Evolutionary conservation across 2,888 invertebrate species (phyloP).

Genomic region (Tachina grossa): DNA sequence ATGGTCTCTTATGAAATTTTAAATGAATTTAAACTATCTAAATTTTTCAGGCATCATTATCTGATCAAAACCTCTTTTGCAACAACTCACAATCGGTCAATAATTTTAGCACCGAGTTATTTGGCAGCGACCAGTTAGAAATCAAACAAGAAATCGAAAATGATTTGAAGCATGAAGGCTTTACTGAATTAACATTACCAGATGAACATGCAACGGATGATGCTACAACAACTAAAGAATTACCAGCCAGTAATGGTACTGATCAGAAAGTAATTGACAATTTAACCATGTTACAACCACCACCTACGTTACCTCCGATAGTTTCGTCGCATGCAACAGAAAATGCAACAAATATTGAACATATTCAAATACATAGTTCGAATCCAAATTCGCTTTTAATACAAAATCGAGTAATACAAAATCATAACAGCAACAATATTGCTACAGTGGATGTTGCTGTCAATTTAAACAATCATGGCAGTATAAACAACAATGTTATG

Average conservation of each 20-base stretch:
- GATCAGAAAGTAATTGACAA: constrained; percentile 31
- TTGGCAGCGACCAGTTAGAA: constrained; percentile 76
- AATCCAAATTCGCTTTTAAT: constrained; percentile 55
- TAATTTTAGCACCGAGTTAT: constrained; percentile 77
- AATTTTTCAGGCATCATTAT: constrained; percentile 52
- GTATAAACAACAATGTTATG: constrained; percentile 49
- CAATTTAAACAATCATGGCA: constrained; percentile 54
- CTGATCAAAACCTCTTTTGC: constrained; percentile 66
- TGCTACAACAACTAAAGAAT: neutral
- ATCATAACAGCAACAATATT: constrained; percentile 34
- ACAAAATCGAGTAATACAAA: constrained; percentile 49
- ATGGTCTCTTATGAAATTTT: neutral
- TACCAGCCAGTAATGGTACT: neutral
- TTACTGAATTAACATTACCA: constrained; percentile 72
- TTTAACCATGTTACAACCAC: constrained; percentile 75
- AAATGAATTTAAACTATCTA: neutral
- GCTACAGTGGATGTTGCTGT: constrained; percentile 33
- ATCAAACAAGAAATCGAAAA: constrained; percentile 65
- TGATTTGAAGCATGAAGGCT: constrained; percentile 62
- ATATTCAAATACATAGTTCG: constrained; percentile 32
- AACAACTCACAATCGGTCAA: constrained; percentile 65
- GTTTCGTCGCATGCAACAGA: constrained; percentile 45
- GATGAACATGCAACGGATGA: constrained; percentile 72
- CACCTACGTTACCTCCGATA: constrained; percentile 47
- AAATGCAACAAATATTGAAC: constrained; percentile 56